A percentile compares a stretch with the other conserved stretches of the same genome.
Evolutionary conservation across 2,888 invertebrate genomes (phyloP).

Genomic region (Spilosoma lubricipeda): DNA sequence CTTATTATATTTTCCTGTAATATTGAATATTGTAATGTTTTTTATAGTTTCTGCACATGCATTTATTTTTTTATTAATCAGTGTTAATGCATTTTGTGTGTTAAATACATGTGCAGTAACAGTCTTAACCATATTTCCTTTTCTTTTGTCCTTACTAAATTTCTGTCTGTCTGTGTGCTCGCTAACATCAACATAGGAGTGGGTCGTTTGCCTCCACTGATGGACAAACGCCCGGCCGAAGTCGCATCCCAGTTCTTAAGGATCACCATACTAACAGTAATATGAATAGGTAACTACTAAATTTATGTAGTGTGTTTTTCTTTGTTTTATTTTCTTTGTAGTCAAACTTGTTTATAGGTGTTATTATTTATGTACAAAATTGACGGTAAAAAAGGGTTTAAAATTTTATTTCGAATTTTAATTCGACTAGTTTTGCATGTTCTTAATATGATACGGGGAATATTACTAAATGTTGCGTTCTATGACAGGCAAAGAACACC

Average conservation of each 20-base stretch:
- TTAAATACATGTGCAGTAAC: constrained; percentile 66
- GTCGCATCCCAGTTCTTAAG: constrained; percentile 84
- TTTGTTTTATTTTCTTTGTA: constrained; percentile 26
- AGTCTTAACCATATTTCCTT: constrained; percentile 52
- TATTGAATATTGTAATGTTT: constrained; percentile 32
- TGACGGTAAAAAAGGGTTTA: constrained; percentile 41
- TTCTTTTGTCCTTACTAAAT: constrained; percentile 75
- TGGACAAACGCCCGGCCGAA: constrained; percentile 82
- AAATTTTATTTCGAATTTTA: constrained; percentile 25
- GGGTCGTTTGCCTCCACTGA: constrained; percentile 84
- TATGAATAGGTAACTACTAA: constrained; percentile 78
- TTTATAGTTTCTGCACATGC: constrained; percentile 42
- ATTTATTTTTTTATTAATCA: constrained; percentile 16
- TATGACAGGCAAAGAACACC: constrained; percentile 90
- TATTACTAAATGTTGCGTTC: constrained; percentile 36
- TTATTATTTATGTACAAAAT: constrained; percentile 37
- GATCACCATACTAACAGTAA: constrained; percentile 83
- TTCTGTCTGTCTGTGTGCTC: constrained; percentile 76
- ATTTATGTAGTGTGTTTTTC: constrained; percentile 49
- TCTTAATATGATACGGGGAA: constrained; percentile 13
- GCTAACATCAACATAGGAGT: constrained; percentile 83
- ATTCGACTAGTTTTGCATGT: constrained; percentile 53
- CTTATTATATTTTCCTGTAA: constrained; percentile 19
- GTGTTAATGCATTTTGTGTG: not conserved
- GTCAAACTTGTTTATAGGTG: constrained; percentile 47